Percentiles rank a stretch among this genome's conserved stretches.
Evolutionary conservation across 1,140 invertebrate species (phyloP).

Genomic region (Eriosoma lanigerum): DNA sequence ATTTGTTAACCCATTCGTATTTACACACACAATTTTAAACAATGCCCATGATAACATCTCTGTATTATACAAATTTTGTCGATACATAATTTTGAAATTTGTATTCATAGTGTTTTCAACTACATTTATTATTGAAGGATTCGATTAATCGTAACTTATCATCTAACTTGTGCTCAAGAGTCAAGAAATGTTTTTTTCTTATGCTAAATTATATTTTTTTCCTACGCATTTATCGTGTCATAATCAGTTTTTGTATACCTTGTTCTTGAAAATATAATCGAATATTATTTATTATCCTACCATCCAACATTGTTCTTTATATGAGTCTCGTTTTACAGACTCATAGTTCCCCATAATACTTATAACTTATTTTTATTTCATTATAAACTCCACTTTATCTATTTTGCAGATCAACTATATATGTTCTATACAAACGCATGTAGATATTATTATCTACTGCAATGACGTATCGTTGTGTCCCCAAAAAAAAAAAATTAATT

Average conservation of each 20-base stretch:
- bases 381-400: slow-evolving; percentile 20
- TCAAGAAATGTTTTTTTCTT: slow-evolving; percentile 13
- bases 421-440: not conserved
- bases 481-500: too few species aligned
- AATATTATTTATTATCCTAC: slow-evolving; percentile 44
- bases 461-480: too few species aligned
- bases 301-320: slow-evolving; percentile 35
- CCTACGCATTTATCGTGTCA: slow-evolving; percentile 5
- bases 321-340: slow-evolving; percentile 29
- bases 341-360: slow-evolving; percentile 25
- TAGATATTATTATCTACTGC: not conserved
- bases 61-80: not conserved
- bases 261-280: slow-evolving; percentile 40
- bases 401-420: not conserved
- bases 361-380: slow-evolving; percentile 40
- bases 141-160: slow-evolving; percentile 25
- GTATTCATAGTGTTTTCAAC: slow-evolving; percentile 14
- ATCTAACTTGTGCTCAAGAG: slow-evolving; percentile 24
- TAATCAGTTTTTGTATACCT: slow-evolving; percentile 23
- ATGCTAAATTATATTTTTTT: slow-evolving; percentile 37
- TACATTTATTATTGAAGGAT: slow-evolving; percentile 19
- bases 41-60: not conserved
- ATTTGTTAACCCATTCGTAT: not conserved
- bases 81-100: slow-evolving; percentile 19
- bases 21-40: not conserved